Evolutionary conservation across 2,888 invertebrate species (phyloP).

Genomic region (Chrysopilus asiliformis): DNA sequence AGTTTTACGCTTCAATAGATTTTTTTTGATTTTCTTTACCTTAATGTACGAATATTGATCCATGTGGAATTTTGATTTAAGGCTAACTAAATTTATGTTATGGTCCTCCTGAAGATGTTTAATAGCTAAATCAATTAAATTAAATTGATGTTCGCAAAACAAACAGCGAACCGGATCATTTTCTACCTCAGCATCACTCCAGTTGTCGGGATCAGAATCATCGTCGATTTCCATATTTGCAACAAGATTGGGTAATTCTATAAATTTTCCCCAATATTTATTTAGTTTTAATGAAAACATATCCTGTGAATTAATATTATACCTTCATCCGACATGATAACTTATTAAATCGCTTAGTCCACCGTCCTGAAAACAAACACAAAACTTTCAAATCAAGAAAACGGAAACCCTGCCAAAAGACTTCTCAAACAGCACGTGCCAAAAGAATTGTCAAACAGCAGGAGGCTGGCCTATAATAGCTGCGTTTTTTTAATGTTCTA

Average conservation of each 20-base stretch:
- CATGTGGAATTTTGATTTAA: conserved; percentile 58
- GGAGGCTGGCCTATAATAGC: no score
- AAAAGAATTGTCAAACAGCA: no score
- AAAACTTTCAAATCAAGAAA: no score
- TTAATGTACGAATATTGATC: conserved; percentile 73
- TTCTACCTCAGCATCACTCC: conserved; percentile 38
- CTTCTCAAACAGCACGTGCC: no score
- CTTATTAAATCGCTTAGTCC: no score
- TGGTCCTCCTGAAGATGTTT: conserved; percentile 53
- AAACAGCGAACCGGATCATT: conserved; percentile 41
- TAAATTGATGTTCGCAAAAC: conserved; percentile 52
- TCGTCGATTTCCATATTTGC: conserved; percentile 5
- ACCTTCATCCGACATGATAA: neutral
- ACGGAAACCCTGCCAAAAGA: no score
- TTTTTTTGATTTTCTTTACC: conserved; percentile 16
- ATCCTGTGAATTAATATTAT: neutral
- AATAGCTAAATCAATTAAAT: conserved; percentile 49
- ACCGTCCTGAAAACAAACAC: no score
- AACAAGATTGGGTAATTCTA: neutral
- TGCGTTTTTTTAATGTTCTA: no score
- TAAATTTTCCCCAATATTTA: neutral
- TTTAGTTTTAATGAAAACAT: neutral
- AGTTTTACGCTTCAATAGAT: conserved; percentile 1
- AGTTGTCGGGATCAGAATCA: conserved; percentile 32
- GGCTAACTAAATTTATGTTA: conserved; percentile 46